Conservation (phyloP, 2,797 vertebrate genomes). For the Melanotaenia nigrans region DNA sequence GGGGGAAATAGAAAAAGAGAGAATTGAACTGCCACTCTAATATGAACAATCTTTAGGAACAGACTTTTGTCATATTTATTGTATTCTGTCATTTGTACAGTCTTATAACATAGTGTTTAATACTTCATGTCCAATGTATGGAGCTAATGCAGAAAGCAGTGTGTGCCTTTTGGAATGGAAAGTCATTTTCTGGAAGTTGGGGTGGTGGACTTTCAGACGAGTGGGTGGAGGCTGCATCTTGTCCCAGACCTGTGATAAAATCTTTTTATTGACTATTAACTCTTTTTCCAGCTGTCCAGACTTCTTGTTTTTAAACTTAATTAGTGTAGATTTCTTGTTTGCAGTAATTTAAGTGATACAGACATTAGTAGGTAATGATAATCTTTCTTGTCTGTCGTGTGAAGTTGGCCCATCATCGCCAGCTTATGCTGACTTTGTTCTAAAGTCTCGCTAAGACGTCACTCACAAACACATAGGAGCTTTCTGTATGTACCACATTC, state of each 20-base stretch:
- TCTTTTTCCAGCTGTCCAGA: not conserved
- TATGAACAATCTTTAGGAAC: not conserved
- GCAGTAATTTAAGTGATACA: not conserved
- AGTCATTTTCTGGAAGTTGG: not conserved
- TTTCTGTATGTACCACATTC: conserved; percentile 12
- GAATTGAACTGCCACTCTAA: not conserved
- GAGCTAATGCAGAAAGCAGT: conserved; percentile 1
- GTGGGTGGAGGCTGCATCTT: not conserved
- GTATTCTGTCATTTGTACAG: not conserved
- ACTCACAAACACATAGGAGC: conserved; percentile 25
- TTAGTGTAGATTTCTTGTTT: not conserved
- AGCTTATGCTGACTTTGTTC: conserved; percentile 28
- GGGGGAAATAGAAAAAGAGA: not conserved
- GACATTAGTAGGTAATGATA: not conserved
- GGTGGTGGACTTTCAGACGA: not conserved
- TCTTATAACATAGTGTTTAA: not conserved
- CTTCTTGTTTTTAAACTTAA: not conserved
- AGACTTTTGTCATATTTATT: not conserved
- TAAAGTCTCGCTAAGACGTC: conserved; percentile 11
- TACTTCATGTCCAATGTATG: not conserved
- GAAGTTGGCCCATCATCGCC: conserved; percentile 20
- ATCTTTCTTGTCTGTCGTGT: conserved; percentile 16
- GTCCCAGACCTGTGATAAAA: not conserved
- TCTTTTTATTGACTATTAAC: not conserved
- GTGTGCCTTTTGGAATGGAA: not conserved